A percentile compares a stretch with the other conserved stretches of the same genome.
phyloP scores from a whole-genome alignment of 2,113 vertebrate genomes.

The Pseudopodoces humilis region DNA sequence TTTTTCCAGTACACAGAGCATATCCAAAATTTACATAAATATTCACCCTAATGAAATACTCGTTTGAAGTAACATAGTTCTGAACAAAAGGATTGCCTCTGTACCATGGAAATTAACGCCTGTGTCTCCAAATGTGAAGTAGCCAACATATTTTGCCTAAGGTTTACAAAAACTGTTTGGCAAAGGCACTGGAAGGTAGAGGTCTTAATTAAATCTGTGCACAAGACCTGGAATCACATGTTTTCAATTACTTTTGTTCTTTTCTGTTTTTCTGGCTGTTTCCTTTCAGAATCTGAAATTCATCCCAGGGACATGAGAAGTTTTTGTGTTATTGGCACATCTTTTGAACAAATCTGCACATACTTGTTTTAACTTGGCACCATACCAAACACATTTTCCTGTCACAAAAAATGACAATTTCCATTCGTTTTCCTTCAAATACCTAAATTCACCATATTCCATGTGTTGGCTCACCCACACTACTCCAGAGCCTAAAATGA shows the following conservation, averaged over 20 bases:
- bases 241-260: neutral
- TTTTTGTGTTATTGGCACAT: neutral
- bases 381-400: neutral
- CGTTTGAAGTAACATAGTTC: slow-evolving; percentile 54
- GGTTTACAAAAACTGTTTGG: slow-evolving; percentile 30
- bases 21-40: slow-evolving; percentile 71
- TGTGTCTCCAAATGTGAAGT: slow-evolving; percentile 9
- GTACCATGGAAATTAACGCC: slow-evolving; percentile 43
- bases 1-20: slow-evolving; percentile 67
- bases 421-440: neutral
- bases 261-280: neutral
- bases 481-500: neutral
- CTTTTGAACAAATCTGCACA: neutral
- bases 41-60: slow-evolving; percentile 64
- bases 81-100: slow-evolving; percentile 66
- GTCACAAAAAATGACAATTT: neutral
- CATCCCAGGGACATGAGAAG: neutral
- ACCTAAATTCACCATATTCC: neutral
- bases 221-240: neutral
- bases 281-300: slow-evolving; percentile 22
- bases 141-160: slow-evolving; percentile 16
- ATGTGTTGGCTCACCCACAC: neutral
- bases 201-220: slow-evolving; percentile 54
- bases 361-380: neutral
- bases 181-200: slow-evolving; percentile 45